A percentile compares a stretch with the other conserved stretches of the same genome.
Evolutionary conservation across 2,888 invertebrate species (phyloP).

Genomic region (Synergus itoensis): DNA sequence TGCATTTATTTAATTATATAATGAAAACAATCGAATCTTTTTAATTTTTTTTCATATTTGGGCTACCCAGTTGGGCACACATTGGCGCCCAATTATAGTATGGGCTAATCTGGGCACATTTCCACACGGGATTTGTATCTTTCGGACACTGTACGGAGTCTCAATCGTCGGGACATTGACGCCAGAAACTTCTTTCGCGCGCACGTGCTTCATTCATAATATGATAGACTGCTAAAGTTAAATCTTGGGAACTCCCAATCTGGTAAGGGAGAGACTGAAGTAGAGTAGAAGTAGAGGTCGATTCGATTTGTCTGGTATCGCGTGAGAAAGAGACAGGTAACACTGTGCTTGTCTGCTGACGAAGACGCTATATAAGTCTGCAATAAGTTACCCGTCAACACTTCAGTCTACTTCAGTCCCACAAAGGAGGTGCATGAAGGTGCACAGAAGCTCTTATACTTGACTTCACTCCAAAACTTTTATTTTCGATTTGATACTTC

Average conservation of each 20-base stretch:
- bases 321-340: conserved; percentile 14
- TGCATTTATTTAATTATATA: too few relatives aligned
- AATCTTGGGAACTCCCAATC: not conserved
- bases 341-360: not conserved
- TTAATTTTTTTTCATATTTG: too few relatives aligned
- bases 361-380: conserved; percentile 36
- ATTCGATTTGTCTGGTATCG: conserved; percentile 17
- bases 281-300: not conserved
- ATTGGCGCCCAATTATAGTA: too few relatives aligned
- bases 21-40: too few relatives aligned
- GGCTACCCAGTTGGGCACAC: too few relatives aligned
- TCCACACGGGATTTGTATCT: too few relatives aligned
- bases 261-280: not conserved
- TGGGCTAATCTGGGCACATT: too few relatives aligned
- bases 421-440: conserved; percentile 18
- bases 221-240: not conserved
- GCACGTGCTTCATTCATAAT: not conserved
- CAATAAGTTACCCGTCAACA: conserved; percentile 19
- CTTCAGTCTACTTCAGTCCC: conserved; percentile 28
- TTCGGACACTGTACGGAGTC: too few relatives aligned
- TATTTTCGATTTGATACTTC: not conserved
- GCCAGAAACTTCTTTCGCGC: not conserved
- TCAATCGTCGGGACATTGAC: not conserved
- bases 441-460: not conserved
- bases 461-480: not conserved